These are phyloP conservation scores for Helicoverpa armigera DNA, from an alignment of 1,140 invertebrate genomes.

Conservation along the genomic window DNA sequence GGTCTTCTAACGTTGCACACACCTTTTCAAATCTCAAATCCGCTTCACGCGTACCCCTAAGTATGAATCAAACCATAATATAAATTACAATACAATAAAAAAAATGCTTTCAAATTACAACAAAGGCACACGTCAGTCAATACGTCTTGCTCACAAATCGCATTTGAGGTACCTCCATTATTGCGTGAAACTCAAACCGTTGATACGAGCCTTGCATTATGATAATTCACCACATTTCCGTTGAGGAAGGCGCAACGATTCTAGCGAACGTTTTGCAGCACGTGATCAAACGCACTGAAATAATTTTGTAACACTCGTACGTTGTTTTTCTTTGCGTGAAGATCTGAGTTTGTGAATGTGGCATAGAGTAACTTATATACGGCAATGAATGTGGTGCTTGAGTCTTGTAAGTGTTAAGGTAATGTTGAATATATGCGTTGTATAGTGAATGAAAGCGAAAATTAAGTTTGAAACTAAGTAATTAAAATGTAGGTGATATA, in stretches of 20 bases:
- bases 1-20: no score
- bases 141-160: conserved; percentile 50
- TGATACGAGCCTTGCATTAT: conserved; percentile 63
- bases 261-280: conserved; percentile 47
- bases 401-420: no score
- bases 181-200: conserved; percentile 54
- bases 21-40: no score
- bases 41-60: background rate
- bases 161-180: conserved; percentile 51
- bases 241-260: conserved; percentile 49
- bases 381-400: no score
- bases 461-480: no score
- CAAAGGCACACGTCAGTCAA: conserved; percentile 39
- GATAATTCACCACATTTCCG: conserved; percentile 59
- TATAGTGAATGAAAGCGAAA: no score
- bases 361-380: no score
- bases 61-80: background rate
- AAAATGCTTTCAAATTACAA: conserved; percentile 33
- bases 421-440: no score
- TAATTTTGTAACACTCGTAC: conserved; percentile 31
- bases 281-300: conserved; percentile 48
- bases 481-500: no score
- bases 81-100: background rate
- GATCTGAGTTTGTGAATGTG: no score
- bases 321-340: conserved; percentile 19